These are phyloP conservation scores for Coleophora flavipennella DNA, from an alignment of 2,888 invertebrate genomes.

Conservation along the genomic window DNA sequence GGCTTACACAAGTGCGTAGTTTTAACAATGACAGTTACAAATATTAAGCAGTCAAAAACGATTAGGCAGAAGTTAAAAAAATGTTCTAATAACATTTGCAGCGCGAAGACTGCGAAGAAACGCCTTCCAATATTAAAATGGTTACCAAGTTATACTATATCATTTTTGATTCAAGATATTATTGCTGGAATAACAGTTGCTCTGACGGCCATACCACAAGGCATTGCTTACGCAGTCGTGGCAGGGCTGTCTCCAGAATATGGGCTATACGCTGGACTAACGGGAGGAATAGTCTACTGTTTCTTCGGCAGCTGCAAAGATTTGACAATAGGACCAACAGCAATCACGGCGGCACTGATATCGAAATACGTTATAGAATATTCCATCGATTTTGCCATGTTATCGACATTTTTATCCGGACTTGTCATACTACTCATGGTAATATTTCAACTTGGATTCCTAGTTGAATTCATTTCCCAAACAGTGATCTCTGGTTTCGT, in stretches of 20 bases:
- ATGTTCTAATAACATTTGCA: conserved; percentile 42
- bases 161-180: conserved; percentile 80
- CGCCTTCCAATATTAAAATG: conserved; percentile 80
- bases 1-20: too few relatives aligned
- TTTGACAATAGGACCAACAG: conserved; percentile 86
- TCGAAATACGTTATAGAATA: conserved; percentile 75
- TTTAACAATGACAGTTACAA: too few relatives aligned
- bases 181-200: conserved; percentile 90
- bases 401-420: conserved; percentile 83
- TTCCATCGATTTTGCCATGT: conserved; percentile 79
- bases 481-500: conserved; percentile 91
- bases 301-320: conserved; percentile 90
- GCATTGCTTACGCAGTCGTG: conserved; percentile 85
- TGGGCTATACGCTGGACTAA: conserved; percentile 91
- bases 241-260: conserved; percentile 82
- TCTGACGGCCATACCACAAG: conserved; percentile 86
- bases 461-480: conserved; percentile 88
- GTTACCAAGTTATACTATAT: conserved; percentile 79
- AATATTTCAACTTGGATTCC: conserved; percentile 82
- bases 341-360: conserved; percentile 89
- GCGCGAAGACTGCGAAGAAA: conserved; percentile 51
- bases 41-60: too few relatives aligned
- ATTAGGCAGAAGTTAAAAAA: conserved; percentile 29
- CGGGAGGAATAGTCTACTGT: conserved; percentile 91
- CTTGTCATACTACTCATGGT: conserved; percentile 80